Conservation (phyloP, 2,797 vertebrate species). For the Xenopus petersii region DNA sequence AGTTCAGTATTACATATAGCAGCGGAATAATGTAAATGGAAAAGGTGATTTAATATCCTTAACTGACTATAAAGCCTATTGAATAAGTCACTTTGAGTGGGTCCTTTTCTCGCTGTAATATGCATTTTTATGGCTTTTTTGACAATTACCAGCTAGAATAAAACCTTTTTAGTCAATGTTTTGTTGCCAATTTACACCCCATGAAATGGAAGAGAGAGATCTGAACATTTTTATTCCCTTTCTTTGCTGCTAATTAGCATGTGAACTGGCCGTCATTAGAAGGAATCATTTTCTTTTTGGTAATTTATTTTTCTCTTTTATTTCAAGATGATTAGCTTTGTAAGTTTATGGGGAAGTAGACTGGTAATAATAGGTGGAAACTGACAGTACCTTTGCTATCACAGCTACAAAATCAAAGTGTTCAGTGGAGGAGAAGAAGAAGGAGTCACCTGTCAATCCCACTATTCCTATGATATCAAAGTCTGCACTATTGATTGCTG, state of each 20-base stretch:
- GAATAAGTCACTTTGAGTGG: slow-evolving; percentile 3
- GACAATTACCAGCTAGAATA: slow-evolving; percentile 4
- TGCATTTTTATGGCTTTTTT: slow-evolving; percentile 9
- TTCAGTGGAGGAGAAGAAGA: slow-evolving; percentile 53
- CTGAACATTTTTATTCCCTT: slow-evolving; percentile 4
- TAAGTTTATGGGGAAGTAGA: slow-evolving; percentile 49
- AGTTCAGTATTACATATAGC: background rate
- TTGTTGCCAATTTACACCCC: slow-evolving; percentile 19
- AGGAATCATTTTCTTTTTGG: slow-evolving; percentile 11
- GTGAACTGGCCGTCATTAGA: slow-evolving; percentile 11
- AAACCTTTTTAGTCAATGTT: slow-evolving; percentile 2
- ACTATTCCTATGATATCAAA: background rate
- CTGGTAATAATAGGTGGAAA: slow-evolving; percentile 35
- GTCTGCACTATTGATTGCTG: slow-evolving; percentile 9
- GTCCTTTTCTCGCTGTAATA: background rate
- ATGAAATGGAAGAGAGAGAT: background rate
- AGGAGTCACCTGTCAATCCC: slow-evolving; percentile 41
- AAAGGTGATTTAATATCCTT: background rate
- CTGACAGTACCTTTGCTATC: slow-evolving; percentile 59
- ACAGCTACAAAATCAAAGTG: slow-evolving; percentile 57
- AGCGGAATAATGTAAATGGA: too few relatives aligned
- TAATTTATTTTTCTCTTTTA: slow-evolving; percentile 20
- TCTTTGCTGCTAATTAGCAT: slow-evolving; percentile 30
- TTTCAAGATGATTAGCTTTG: slow-evolving; percentile 23
- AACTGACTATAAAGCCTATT: slow-evolving; percentile 11